A percentile compares a stretch with the other conserved stretches of the same genome.
phyloP scores from a whole-genome alignment of 2,797 vertebrate genomes.

The Alectoris magna region DNA sequence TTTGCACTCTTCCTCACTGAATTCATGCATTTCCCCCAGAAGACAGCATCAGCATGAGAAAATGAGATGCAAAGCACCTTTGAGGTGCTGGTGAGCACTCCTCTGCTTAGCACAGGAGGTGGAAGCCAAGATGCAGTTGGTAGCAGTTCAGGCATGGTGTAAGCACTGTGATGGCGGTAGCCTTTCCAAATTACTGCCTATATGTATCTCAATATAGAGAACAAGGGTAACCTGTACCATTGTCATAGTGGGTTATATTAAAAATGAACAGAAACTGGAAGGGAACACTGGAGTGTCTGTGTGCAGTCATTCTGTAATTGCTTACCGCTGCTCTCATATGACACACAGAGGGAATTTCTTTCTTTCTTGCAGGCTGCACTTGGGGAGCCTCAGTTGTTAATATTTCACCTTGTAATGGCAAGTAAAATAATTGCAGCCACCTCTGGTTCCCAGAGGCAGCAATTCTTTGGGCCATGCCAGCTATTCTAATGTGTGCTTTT shows the following conservation, averaged over 20 bases:
- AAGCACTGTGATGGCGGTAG: background rate
- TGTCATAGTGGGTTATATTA: background rate
- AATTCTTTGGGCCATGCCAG: background rate
- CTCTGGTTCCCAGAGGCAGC: background rate
- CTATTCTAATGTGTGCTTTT: background rate
- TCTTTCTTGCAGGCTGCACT: background rate
- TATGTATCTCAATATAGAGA: background rate
- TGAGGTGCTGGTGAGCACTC: background rate
- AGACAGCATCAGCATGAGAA: fast-evolving
- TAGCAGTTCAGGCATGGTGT: fast-evolving
- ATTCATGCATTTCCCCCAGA: fast-evolving
- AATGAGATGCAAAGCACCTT: background rate
- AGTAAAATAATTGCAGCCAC: background rate
- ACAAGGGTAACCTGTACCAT: background rate
- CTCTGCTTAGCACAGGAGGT: fast-evolving
- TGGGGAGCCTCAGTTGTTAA: background rate
- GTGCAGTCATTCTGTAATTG: background rate
- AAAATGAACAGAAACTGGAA: background rate
- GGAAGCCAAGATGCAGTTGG: fast-evolving
- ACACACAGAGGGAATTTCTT: background rate
- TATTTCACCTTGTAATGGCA: background rate
- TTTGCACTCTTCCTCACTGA: background rate
- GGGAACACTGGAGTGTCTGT: background rate
- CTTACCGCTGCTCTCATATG: background rate
- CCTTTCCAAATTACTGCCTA: background rate